These are phyloP conservation scores for Lindbergichthys nudifrons DNA, from an alignment of 2,797 vertebrate species.

Conservation along the genomic window DNA sequence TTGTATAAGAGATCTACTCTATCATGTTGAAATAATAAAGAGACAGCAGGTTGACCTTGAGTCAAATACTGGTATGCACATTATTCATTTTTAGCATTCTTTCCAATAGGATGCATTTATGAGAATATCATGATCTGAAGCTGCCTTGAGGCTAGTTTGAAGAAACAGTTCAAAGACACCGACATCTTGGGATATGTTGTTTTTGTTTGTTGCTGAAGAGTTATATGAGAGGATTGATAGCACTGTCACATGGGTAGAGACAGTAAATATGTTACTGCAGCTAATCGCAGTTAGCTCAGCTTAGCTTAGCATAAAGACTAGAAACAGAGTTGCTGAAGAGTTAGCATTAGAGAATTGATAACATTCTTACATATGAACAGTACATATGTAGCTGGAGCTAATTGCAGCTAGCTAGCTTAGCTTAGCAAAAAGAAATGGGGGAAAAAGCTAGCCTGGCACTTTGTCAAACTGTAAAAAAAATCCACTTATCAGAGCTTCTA, in stretches of 20 bases:
- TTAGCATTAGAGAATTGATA: background rate
- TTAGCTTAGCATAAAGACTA: background rate
- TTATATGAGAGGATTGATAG: background rate
- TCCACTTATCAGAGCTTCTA: background rate
- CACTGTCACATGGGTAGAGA: background rate
- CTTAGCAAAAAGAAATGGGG: background rate
- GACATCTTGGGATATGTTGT: slow-evolving; percentile 4
- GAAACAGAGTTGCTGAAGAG: background rate
- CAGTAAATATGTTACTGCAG: background rate
- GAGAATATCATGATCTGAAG: slow-evolving; percentile 2
- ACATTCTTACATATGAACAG: background rate
- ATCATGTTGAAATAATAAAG: slow-evolving; percentile 68
- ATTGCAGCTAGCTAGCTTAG: background rate
- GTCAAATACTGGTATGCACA: slow-evolving; percentile 32
- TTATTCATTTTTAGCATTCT: slow-evolving; percentile 36
- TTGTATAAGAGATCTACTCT: slow-evolving; percentile 42
- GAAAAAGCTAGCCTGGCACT: background rate
- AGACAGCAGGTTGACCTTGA: slow-evolving; percentile 53
- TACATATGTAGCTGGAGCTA: no score
- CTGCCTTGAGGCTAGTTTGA: background rate
- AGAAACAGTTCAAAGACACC: background rate
- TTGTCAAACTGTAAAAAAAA: slow-evolving; percentile 1
- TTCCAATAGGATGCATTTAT: slow-evolving; percentile 11
- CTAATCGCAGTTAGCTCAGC: background rate
- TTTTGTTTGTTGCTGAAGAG: background rate